Percentiles rank a stretch among this genome's conserved stretches.
Evolutionary conservation across 2,888 invertebrate species (phyloP).

Genomic region (Exocentrus adspersus): DNA sequence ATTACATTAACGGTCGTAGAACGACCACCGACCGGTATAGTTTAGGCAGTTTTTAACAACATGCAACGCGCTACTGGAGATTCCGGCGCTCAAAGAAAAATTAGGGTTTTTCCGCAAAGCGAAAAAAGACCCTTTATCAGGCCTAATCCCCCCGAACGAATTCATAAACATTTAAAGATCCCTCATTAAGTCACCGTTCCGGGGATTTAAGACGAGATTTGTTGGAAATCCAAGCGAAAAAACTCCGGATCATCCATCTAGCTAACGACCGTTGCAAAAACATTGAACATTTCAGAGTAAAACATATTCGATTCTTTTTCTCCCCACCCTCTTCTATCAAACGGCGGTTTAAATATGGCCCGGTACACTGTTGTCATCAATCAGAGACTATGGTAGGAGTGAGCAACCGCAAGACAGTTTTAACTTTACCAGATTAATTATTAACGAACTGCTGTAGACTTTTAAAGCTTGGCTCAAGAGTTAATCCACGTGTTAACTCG

Average conservation of each 20-base stretch:
- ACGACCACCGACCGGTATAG: too few relatives aligned
- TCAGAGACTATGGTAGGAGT: conserved; percentile 35
- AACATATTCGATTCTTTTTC: conserved; percentile 37
- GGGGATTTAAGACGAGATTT: conserved; percentile 21
- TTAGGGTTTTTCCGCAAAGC: background rate
- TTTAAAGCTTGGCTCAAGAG: too few relatives aligned
- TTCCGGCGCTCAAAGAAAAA: conserved; percentile 1
- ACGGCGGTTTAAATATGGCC: conserved; percentile 39
- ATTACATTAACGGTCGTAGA: too few relatives aligned
- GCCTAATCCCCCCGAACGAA: background rate
- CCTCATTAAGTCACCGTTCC: conserved; percentile 18
- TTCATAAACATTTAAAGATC: background rate
- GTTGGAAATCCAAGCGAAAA: conserved; percentile 18
- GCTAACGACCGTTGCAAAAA: conserved; percentile 32
- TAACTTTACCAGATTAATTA: too few relatives aligned
- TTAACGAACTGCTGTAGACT: too few relatives aligned
- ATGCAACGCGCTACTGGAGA: too few relatives aligned
- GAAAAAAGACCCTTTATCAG: background rate
- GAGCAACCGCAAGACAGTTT: conserved; percentile 29
- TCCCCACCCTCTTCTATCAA: too few relatives aligned
- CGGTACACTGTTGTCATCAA: conserved; percentile 33
- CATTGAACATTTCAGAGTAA: conserved; percentile 30
- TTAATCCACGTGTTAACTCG: too few relatives aligned
- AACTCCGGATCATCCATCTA: conserved; percentile 41
- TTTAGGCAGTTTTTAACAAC: too few relatives aligned